Evolutionary conservation across 2,113 vertebrate genomes (phyloP).

Genomic region (Coregonus clupeaformis): DNA sequence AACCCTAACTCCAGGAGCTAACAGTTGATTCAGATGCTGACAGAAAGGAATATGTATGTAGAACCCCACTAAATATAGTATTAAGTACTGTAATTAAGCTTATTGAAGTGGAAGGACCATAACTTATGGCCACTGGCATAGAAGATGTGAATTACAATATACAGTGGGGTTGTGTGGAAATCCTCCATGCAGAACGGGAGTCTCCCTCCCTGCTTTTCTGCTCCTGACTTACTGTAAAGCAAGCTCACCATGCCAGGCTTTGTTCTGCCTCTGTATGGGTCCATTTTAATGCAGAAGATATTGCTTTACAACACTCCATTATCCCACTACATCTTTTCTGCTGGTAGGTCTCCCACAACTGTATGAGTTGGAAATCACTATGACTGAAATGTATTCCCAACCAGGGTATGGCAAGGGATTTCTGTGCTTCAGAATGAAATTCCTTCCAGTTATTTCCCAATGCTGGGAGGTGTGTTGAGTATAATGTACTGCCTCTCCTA

Average conservation of each 20-base stretch:
- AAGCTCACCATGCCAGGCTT: not conserved
- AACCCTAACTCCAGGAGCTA: not conserved
- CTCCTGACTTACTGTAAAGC: not conserved
- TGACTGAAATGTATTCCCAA: conserved; percentile 30
- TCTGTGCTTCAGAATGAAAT: conserved; percentile 19
- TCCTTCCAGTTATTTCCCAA: too few relatives aligned
- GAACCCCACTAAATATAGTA: too few relatives aligned
- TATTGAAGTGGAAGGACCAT: too few relatives aligned
- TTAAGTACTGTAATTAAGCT: too few relatives aligned
- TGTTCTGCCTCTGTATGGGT: not conserved
- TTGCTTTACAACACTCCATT: not conserved
- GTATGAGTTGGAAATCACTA: not conserved
- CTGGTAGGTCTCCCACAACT: not conserved
- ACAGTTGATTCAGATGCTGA: not conserved
- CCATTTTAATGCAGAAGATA: not conserved
- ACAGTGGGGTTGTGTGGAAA: not conserved
- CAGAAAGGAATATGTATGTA: too few relatives aligned
- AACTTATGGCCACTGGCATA: too few relatives aligned
- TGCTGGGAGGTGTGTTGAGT: too few relatives aligned
- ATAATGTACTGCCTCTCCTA: too few relatives aligned
- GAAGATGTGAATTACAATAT: too few relatives aligned
- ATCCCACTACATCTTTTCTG: not conserved
- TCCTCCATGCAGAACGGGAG: not conserved
- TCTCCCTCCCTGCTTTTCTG: not conserved
- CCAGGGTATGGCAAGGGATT: conserved; percentile 16